Base-by-base conservation (phyloP, 2,113 vertebrate species). In the Tetrax tetrax region DNA sequence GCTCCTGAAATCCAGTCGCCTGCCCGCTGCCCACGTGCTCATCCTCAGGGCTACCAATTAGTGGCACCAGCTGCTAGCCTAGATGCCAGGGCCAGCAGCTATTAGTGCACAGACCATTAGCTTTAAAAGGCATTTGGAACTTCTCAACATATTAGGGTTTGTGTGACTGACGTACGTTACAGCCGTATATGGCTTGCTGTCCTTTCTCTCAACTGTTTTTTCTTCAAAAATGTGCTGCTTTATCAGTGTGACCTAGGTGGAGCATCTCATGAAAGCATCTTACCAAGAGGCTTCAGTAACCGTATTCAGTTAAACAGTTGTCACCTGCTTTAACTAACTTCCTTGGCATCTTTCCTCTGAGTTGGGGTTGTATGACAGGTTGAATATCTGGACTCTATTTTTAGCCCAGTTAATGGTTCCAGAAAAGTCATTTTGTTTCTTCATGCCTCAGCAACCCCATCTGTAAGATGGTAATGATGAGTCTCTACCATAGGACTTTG, bases 41-140 rank as follows among this genome's bases (percentile, higher is more conserved):
- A 10, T 95, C 95, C 97, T 96, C 10, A 0, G 86, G 97, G 97
- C 96, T 96, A 97, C 86, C 96, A 97, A 97, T 97, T 96, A 97
- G 96, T 95, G 96, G 88, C 95, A 97, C 97, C 97, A 97, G 97
- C 97, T 97, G 97, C 96, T 66, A 96, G 93, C 95, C 95, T 79
- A 86, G 74, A 64, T 92, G 93, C 89, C 94, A 96, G 87, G 95
- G 91, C 97, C 96, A 97, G 96, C 78, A 97, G 95, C 95, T 94
- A 90, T 97, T 91, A 96, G 81, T 41, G 89, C 94, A 97, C 95
- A 97, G 95, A 93, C 95, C 96, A 97, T 97, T 97, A 97, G 95
- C 95, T 97, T 93, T 94, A 90, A 96, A 96, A 97, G 91, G 96
- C 96, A 97, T 93, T 96, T 97, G 97, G 96, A 97, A 87, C 90